Evolutionary conservation across 2,113 vertebrate genomes (phyloP).

Genomic region (Hydrolagus affinis): DNA sequence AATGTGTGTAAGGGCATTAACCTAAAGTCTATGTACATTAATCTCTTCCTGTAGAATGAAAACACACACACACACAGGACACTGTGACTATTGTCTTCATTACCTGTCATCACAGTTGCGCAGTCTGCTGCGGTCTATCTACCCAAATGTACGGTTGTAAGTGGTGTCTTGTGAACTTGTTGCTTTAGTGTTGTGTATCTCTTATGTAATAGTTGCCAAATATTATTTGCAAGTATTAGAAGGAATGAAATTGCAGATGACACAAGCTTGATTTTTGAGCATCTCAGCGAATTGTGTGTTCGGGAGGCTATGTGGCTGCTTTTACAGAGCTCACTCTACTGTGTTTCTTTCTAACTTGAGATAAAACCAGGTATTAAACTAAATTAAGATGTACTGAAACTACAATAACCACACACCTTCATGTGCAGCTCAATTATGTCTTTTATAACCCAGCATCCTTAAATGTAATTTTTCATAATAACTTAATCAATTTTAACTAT

Average conservation of each 20-base stretch:
- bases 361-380: not conserved
- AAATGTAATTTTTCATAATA: slow-evolving; percentile 2
- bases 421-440: not conserved
- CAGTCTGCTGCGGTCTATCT: slow-evolving; percentile 60
- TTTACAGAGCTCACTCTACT: not conserved
- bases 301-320: not conserved
- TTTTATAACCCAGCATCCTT: not conserved
- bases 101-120: slow-evolving; percentile 59
- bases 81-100: slow-evolving; percentile 65
- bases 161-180: slow-evolving; percentile 24
- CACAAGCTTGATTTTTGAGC: not conserved
- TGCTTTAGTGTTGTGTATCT: slow-evolving; percentile 20
- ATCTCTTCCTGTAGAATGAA: slow-evolving; percentile 62
- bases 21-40: slow-evolving; percentile 53
- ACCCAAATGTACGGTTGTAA: slow-evolving; percentile 41
- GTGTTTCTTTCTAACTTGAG: slow-evolving; percentile 7
- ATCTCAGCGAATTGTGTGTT: not conserved
- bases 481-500: not conserved
- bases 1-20: slow-evolving; percentile 69
- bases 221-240: slow-evolving; percentile 23
- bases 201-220: slow-evolving; percentile 19
- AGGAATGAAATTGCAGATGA: slow-evolving; percentile 19
- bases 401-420: not conserved
- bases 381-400: not conserved
- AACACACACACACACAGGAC: slow-evolving; percentile 44